Evolutionary conservation across 2,113 vertebrate species (phyloP).

Genomic region (Lonchura striata): DNA sequence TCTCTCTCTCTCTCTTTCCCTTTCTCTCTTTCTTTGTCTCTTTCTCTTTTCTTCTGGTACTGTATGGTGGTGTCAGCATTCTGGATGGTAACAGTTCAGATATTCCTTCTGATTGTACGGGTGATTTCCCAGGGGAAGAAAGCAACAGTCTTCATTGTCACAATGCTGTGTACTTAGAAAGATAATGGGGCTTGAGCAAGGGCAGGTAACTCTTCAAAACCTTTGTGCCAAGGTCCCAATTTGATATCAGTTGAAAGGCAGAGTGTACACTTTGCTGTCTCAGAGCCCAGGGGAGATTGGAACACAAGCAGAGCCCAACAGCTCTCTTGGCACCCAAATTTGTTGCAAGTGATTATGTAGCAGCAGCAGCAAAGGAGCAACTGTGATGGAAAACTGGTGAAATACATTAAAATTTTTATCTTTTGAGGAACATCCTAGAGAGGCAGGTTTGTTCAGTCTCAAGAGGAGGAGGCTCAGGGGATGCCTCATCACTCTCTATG

Average conservation of each 20-base stretch:
- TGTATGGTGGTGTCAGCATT: background rate
- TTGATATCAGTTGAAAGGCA: background rate
- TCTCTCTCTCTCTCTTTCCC: background rate
- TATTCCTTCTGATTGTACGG: slow-evolving; percentile 22
- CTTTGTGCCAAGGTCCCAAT: background rate
- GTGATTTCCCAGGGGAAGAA: slow-evolving; percentile 25
- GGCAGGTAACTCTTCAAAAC: slow-evolving; percentile 39
- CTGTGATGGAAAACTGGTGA: background rate
- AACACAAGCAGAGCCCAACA: background rate
- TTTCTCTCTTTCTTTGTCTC: fast-evolving
- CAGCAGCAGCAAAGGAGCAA: background rate
- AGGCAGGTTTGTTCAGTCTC: background rate
- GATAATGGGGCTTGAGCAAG: background rate
- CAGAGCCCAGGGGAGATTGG: background rate
- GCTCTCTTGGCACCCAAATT: background rate
- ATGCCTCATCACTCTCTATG: fast-evolving
- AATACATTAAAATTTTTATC: background rate
- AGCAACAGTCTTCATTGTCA: slow-evolving; percentile 17
- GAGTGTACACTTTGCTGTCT: background rate
- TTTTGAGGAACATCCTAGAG: background rate
- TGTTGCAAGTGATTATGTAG: background rate
- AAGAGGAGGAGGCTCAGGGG: background rate
- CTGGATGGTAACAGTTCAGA: background rate
- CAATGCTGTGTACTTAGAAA: background rate
- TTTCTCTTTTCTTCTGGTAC: background rate